Evolutionary conservation across 2,113 vertebrate genomes (phyloP).

Genomic region (Pardalotus punctatus): DNA sequence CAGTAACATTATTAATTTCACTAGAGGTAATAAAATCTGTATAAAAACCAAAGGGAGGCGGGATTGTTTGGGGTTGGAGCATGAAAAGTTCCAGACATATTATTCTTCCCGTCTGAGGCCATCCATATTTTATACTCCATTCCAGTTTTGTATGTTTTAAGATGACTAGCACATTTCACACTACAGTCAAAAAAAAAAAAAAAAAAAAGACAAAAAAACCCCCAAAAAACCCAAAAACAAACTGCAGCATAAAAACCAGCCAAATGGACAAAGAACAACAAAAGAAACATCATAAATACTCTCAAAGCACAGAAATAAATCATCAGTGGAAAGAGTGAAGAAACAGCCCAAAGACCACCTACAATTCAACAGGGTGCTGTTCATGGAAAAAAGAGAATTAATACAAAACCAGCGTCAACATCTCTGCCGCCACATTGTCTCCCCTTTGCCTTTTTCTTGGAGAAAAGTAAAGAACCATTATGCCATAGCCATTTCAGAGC

Average conservation of each 20-base stretch:
- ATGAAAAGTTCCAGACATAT: not conserved
- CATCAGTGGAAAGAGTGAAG: not conserved
- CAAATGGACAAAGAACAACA: conserved; percentile 25
- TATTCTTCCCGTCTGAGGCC: not conserved
- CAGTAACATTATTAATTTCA: not conserved
- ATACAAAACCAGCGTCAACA: not conserved
- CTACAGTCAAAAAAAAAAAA: not conserved
- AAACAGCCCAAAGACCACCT: not conserved
- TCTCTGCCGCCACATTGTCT: not conserved
- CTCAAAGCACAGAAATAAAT: conserved; percentile 30
- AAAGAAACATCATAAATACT: conserved; percentile 28
- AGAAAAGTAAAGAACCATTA: not conserved
- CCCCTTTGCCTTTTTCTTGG: not conserved
- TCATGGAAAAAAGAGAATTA: not conserved
- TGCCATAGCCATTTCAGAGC: not conserved
- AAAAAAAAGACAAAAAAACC: not conserved
- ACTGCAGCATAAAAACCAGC: conserved; percentile 3
- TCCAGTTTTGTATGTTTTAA: not conserved
- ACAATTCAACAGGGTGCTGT: not conserved
- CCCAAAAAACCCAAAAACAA: not conserved
- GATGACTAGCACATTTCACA: conserved; percentile 4
- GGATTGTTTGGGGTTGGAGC: not conserved
- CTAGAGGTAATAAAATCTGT: not conserved
- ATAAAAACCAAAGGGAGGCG: not conserved
- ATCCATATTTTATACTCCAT: not conserved